These are phyloP conservation scores for Hylomyscus alleni DNA, from an alignment of 2,797 vertebrate species.

Conservation along the genomic window DNA sequence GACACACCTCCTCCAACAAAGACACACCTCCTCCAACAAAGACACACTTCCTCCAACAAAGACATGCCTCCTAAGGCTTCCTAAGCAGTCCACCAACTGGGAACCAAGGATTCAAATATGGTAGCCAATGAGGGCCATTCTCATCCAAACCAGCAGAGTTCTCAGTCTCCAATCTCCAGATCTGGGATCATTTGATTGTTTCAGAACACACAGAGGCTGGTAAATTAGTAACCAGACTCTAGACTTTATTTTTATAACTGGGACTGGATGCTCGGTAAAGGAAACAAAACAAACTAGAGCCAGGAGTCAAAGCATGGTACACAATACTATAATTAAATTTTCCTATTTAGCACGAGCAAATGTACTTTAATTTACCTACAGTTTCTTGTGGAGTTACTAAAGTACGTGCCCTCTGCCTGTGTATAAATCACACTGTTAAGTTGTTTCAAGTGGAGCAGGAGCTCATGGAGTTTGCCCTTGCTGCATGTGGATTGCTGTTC, in stretches of 20 bases:
- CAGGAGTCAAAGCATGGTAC: neutral
- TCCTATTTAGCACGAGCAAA: constrained; percentile 46
- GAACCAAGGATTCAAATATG: too few species aligned
- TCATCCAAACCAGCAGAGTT: neutral
- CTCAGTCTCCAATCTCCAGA: neutral
- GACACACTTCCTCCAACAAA: neutral
- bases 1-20: too few species aligned
- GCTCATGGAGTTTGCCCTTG: neutral
- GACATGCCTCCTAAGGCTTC: neutral
- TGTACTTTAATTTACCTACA: neutral
- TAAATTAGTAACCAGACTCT: neutral
- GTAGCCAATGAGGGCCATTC: neutral
- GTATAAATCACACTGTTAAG: constrained; percentile 31
- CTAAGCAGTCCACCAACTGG: neutral
- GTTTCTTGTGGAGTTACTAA: constrained; percentile 39
- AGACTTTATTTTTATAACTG: neutral
- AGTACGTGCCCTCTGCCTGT: neutral
- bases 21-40: too few species aligned
- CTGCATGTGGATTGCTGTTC: neutral
- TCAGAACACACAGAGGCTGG: neutral
- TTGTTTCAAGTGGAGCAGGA: constrained; percentile 17
- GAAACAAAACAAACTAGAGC: constrained; percentile 22
- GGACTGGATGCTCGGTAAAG: neutral
- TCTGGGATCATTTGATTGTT: neutral
- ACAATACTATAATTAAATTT: constrained; percentile 3